Evolutionary conservation across 1,140 invertebrate species (phyloP), one percentile per base, ranked within the genome.

Genomic region (Zaprionus capensis): DNA sequence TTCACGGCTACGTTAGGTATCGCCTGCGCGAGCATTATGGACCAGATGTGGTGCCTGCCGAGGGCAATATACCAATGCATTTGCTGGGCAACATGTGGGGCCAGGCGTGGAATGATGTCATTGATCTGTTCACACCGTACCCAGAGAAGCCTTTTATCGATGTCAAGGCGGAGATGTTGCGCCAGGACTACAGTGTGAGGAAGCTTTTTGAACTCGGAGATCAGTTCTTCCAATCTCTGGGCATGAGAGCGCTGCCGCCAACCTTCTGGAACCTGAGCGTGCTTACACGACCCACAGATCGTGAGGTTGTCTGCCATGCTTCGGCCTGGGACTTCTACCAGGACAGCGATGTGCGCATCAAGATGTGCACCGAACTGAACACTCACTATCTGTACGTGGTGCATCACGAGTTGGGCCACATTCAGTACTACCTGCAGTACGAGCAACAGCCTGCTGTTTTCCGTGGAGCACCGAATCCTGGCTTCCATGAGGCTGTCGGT

Each of bases 201-300:
- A 92, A 92, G 68, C 92, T 94, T 66, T 94, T 94, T 55, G 80
- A 94, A 65, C 87, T 96, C 67, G 95, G 97, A 0, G 97, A 98
- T 88, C 95, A 97, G 63, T 98, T 98, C 91, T 98, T 98, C 93
- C 95, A 94, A 24, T 98, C 97, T 0, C 92, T 99, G 5, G 97
- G 98, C 51, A 92, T 99, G 69, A 95, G 94, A 1, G 94, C 95
- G 0, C 97, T 99, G 96, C 96, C 97, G 0, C 91, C 95, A 24
- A 93, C 93, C 5, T 98, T 98, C 90, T 98, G 97, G 97, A 92
- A 96, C 64, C 95, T 95, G 41, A 97, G 96, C 6, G 96, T 98
- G 41, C 93, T 98, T 6, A 94, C 94, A 53, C 95, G 95, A 72
- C 95, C 95, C 0, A 74, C 94, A 91, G 91, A 94, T 73, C 93